These are phyloP conservation scores for Patella ulyssiponensis DNA, from an alignment of 2,888 invertebrate genomes.

Conservation along the genomic window DNA sequence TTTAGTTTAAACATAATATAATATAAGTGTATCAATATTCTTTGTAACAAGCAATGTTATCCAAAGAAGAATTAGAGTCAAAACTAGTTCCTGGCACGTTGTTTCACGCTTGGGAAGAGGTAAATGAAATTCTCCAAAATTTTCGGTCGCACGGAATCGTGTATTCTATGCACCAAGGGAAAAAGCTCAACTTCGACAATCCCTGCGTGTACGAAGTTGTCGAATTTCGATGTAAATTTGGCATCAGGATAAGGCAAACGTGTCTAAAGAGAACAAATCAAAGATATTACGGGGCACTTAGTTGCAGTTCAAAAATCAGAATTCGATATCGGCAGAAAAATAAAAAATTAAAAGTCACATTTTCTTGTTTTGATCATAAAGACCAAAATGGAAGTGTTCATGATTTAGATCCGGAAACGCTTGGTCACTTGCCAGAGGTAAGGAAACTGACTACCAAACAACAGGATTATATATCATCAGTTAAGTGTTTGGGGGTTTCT, in stretches of 20 bases:
- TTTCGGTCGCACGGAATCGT: background rate
- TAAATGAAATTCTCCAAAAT: background rate
- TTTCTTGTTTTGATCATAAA: background rate
- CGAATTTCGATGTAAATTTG: constrained; percentile 4
- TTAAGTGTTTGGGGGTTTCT: background rate
- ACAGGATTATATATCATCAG: background rate
- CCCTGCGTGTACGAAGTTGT: background rate
- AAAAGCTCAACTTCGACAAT: background rate
- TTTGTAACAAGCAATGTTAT: background rate
- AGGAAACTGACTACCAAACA: background rate
- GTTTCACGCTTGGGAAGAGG: background rate
- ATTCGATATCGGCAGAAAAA: background rate
- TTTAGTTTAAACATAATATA: too few relatives aligned
- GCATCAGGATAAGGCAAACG: background rate
- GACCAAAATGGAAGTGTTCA: background rate
- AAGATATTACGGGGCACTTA: background rate
- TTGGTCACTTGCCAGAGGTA: background rate
- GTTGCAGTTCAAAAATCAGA: background rate
- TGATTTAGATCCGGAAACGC: background rate
- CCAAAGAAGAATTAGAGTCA: background rate
- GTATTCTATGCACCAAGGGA: background rate
- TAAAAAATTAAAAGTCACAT: background rate
- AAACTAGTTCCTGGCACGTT: background rate
- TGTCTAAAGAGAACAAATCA: background rate
- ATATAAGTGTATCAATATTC: too few relatives aligned